These are phyloP conservation scores for Thera britannica DNA, from an alignment of 2,888 invertebrate species.

Conservation along the genomic window DNA sequence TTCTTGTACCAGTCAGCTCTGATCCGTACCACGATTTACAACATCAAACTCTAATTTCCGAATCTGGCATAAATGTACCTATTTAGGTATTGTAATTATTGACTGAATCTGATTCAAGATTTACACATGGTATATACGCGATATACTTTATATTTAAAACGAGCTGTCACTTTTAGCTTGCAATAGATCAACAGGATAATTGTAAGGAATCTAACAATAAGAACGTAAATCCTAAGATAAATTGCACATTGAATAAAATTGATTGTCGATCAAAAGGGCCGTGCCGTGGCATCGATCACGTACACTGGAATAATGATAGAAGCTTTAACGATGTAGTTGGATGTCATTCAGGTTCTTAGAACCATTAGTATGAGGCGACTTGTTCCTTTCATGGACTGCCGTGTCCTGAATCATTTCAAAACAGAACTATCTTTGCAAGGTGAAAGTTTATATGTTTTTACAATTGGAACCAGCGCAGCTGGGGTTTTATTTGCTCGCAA, in stretches of 20 bases:
- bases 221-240: conserved; percentile 72
- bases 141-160: conserved; percentile 13
- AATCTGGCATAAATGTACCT: neutral
- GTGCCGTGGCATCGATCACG: conserved; percentile 61
- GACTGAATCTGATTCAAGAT: neutral
- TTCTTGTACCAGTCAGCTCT: neutral
- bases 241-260: conserved; percentile 69
- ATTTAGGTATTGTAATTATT: neutral
- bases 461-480: conserved; percentile 54
- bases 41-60: neutral
- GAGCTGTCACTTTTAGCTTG: conserved; percentile 37
- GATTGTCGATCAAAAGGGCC: conserved; percentile 73
- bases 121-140: neutral
- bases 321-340: conserved; percentile 62
- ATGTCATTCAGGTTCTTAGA: conserved; percentile 59
- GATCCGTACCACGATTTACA: neutral
- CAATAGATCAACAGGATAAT: conserved; percentile 61
- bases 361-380: conserved; percentile 41
- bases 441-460: conserved; percentile 42
- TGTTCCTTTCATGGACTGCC: conserved; percentile 35
- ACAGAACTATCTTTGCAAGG: conserved; percentile 28
- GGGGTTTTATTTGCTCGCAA: conserved; percentile 65
- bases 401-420: conserved; percentile 40
- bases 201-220: conserved; percentile 68
- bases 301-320: conserved; percentile 61